phyloP scores from a whole-genome alignment of 1,140 invertebrate species.

The Saccostrea glomerata region DNA sequence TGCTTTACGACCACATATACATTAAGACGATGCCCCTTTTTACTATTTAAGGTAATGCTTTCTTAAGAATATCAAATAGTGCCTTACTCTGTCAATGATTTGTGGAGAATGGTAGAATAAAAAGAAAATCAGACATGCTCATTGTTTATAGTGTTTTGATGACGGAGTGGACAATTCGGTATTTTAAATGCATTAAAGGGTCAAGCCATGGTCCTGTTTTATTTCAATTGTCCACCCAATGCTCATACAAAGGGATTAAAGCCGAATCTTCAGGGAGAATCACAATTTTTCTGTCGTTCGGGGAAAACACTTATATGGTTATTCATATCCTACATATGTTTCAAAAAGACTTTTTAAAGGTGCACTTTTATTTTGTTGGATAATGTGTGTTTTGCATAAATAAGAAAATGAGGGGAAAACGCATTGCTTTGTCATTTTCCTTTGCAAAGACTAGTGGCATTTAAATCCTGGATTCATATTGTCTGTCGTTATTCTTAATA shows the following conservation, averaged over 20 bases:
- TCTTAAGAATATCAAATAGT: neutral
- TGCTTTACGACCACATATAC: neutral
- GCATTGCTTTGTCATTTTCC: neutral
- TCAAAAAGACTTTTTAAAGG: neutral
- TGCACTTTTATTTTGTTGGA: neutral
- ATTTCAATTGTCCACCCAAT: neutral
- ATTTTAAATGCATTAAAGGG: neutral
- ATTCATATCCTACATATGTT: neutral
- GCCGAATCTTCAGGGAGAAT: neutral
- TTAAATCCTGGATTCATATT: too few species aligned
- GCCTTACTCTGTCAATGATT: neutral
- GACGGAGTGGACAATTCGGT: neutral
- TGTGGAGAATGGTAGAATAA: neutral
- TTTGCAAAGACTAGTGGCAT: too few species aligned
- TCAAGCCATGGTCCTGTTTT: neutral
- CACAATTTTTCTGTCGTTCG: neutral
- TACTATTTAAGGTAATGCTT: neutral
- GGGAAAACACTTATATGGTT: neutral
- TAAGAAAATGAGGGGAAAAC: neutral
- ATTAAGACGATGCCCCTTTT: neutral
- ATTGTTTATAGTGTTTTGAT: slow-evolving; percentile 26
- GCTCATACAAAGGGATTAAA: neutral
- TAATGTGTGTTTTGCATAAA: neutral
- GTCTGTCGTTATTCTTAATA: too few species aligned
- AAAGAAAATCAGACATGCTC: neutral